Base-by-base conservation (phyloP, 92 coral and sea anemone genomes). In the Epizoanthus fatuus region DNA sequence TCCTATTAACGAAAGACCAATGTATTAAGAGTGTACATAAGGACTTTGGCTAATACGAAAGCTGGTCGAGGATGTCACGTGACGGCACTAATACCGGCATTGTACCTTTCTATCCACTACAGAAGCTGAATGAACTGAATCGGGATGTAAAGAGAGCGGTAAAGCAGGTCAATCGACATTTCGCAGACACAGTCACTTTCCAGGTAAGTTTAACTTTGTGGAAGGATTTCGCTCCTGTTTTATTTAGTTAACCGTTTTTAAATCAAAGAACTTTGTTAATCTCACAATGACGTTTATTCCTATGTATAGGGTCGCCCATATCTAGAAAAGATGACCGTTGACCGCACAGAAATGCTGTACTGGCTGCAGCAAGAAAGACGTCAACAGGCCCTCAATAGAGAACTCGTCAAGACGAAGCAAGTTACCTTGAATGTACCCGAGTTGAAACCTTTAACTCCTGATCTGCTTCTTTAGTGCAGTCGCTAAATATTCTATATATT, bases 331-430 rank as follows among this genome's bases (percentile, higher is more conserved):
- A 94, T 97, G 65, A 91, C 89, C 72, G 82, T 81, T 62, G 98
- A 97, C 69, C 97, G 99, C 56, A 97, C 99, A 55, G 99, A 97
- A 71, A 97, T 97, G 99, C 86, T 97, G 72, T 97, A 97, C 76
- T 97, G 99, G 99, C 77, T 97, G 5, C 99, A 97, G 51, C 98
- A 97, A 56, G 99, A 95, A 60, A 87, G 99, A 52, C 94, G 99
- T 3, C 94, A 95, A 72, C 93, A 91, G 22, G 93, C 92, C 7
- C 60, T 97, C 56, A 94, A 97, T 69, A 84, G 69, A 72, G 98
- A 92, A 62, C 56, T 90, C 54, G 63, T 91, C 14, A 86, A 57
- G 67, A 71, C 81, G 49, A 90, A 77, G 69, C 89, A 92, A 60
- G 59, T 94, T 1, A 64, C 90, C 14, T 68, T 94, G 1, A 90